Percentiles rank a stretch among this genome's conserved stretches.
These are phyloP conservation scores for Hyles lineata DNA, from an alignment of 2,888 invertebrate genomes.

Conservation along the genomic window DNA sequence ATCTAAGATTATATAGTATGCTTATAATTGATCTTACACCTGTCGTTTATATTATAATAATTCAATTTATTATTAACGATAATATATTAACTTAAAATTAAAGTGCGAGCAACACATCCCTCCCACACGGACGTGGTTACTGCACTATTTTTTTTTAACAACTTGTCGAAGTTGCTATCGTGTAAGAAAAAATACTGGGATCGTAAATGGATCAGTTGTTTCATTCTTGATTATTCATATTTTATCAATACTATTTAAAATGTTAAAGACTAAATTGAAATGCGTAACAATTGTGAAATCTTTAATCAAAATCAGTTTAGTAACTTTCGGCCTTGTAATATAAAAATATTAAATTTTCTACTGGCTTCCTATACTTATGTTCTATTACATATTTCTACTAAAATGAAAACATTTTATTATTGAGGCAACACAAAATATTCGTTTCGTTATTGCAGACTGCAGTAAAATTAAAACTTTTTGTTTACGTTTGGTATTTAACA, in stretches of 20 bases:
- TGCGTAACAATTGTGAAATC: no score
- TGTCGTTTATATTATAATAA: slow-evolving; percentile 2
- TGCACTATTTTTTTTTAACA: slow-evolving; percentile 54
- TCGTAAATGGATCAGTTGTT: no score
- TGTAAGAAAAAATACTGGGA: background rate
- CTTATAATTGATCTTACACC: slow-evolving; percentile 10
- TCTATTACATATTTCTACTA: background rate
- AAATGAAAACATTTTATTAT: slow-evolving; percentile 29
- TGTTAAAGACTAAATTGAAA: no score
- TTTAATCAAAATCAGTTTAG: no score
- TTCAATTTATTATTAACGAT: slow-evolving; percentile 32
- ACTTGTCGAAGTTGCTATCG: slow-evolving; percentile 8
- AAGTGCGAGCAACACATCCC: slow-evolving; percentile 54
- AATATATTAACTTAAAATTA: slow-evolving; percentile 43
- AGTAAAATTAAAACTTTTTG: no score
- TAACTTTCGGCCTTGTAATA: no score
- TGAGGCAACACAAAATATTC: slow-evolving; percentile 9
- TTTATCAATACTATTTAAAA: no score
- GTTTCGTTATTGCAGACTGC: slow-evolving; percentile 17
- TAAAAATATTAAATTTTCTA: background rate
- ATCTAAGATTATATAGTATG: background rate
- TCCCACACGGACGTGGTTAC: slow-evolving; percentile 46
- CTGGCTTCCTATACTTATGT: background rate
- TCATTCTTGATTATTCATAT: no score
- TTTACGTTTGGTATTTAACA: no score